These are phyloP conservation scores for Clivina fossor DNA, from an alignment of 2,888 invertebrate genomes.

Conservation along the genomic window DNA sequence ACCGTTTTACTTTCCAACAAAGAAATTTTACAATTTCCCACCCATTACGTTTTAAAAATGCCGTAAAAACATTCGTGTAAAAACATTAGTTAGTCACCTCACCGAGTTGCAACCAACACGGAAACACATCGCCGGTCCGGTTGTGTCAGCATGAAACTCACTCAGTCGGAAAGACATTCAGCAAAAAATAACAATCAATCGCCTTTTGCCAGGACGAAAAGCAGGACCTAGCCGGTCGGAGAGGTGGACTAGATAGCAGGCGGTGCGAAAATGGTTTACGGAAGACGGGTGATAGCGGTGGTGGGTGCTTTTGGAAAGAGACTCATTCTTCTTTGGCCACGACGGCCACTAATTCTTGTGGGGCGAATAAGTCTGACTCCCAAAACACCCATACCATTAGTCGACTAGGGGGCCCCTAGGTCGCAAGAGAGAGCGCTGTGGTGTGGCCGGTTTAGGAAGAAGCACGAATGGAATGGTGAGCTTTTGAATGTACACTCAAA, in stretches of 20 bases:
- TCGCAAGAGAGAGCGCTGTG: too few species aligned
- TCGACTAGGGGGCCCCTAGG: conserved; percentile 38
- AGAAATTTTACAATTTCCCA: conserved; percentile 10
- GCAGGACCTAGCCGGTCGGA: conserved; percentile 17
- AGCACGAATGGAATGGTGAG: background rate
- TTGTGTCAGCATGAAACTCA: too few species aligned
- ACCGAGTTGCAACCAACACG: too few species aligned
- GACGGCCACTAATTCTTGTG: conserved; percentile 41
- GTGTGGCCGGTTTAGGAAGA: too few species aligned
- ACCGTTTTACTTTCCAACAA: background rate
- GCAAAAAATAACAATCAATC: conserved; percentile 22
- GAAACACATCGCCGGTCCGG: too few species aligned
- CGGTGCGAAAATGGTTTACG: too few species aligned
- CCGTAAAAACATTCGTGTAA: background rate
- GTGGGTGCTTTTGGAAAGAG: too few species aligned
- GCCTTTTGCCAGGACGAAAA: too few species aligned
- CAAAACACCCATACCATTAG: conserved; percentile 44
- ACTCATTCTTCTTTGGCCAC: conserved; percentile 41
- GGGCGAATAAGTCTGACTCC: conserved; percentile 42
- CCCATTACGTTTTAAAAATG: background rate
- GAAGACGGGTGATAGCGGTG: too few species aligned
- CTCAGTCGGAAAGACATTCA: too few species aligned
- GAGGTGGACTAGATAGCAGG: conserved; percentile 30
- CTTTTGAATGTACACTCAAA: background rate
- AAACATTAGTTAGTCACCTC: too few species aligned